phyloP scores from a whole-genome alignment of 2,888 invertebrate species.

The Caenorhabditis zanzibari region DNA sequence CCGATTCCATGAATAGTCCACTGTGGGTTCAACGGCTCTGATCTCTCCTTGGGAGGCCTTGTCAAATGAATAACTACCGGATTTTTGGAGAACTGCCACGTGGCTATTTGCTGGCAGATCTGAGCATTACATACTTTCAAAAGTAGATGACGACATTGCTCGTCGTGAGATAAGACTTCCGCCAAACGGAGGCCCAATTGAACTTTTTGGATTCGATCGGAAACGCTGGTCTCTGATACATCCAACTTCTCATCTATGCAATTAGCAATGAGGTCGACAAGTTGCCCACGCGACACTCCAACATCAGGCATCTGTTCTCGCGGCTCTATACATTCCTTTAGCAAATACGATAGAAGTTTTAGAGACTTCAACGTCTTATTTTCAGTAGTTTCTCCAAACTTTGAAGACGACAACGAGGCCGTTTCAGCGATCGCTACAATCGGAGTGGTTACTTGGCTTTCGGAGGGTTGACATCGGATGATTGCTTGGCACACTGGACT shows the following conservation, averaged over 20 bases:
- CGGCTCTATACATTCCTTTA: constrained; percentile 71
- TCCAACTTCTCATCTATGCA: background rate
- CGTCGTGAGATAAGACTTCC: constrained; percentile 73
- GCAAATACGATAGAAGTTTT: constrained; percentile 69
- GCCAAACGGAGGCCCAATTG: constrained; percentile 80
- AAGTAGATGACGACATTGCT: constrained; percentile 74
- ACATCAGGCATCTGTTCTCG: constrained; percentile 59
- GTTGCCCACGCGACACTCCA: constrained; percentile 32
- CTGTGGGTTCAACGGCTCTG: constrained; percentile 65
- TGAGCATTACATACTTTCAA: constrained; percentile 70
- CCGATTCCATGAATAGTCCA: constrained; percentile 79
- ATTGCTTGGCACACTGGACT: constrained; percentile 74
- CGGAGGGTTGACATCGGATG: constrained; percentile 65
- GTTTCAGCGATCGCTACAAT: constrained; percentile 73
- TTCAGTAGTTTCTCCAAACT: constrained; percentile 70
- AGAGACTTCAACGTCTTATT: constrained; percentile 74
- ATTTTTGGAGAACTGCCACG: constrained; percentile 70
- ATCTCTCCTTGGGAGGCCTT: constrained; percentile 66
- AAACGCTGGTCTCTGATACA: constrained; percentile 19
- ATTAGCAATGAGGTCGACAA: constrained; percentile 31
- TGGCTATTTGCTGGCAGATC: constrained; percentile 77
- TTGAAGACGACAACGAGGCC: constrained; percentile 77
- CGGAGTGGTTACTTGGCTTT: constrained; percentile 68
- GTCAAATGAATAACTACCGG: constrained; percentile 74
- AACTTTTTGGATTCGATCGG: constrained; percentile 76